These are phyloP conservation scores for Microtus montanus DNA, from an alignment of 2,113 vertebrate genomes.

Conservation along the genomic window DNA sequence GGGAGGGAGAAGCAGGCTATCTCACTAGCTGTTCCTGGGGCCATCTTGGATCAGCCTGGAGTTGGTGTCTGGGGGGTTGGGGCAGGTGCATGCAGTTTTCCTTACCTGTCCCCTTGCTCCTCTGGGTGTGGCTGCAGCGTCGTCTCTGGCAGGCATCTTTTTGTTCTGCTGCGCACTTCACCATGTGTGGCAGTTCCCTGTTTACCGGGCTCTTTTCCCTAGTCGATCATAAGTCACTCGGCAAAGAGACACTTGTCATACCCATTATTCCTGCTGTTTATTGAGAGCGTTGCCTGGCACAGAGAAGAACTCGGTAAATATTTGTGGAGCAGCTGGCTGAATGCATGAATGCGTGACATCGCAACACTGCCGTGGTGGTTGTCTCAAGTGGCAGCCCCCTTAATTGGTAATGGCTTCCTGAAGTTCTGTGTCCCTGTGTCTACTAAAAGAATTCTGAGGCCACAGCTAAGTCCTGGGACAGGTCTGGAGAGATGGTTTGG, in stretches of 20 bases:
- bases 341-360: not conserved
- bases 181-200: not conserved
- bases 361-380: not conserved
- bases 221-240: not conserved
- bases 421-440: slow-evolving; percentile 22
- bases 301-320: not conserved
- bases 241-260: not conserved
- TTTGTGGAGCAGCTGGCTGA: slow-evolving; percentile 4
- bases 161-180: not conserved
- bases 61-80: not conserved
- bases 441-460: not conserved
- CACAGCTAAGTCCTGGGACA: not conserved
- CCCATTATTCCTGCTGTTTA: not conserved
- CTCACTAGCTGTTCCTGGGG: not conserved
- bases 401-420: not conserved
- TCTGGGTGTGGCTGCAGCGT: not conserved
- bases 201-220: not conserved
- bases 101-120: not conserved
- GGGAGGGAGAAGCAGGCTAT: not conserved
- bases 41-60: not conserved
- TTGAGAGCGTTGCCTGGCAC: not conserved
- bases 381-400: not conserved
- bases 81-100: not conserved
- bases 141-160: not conserved
- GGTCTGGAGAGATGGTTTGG: not conserved